Base-by-base conservation (phyloP, 1,140 invertebrate genomes). In the Cydia splendana region DNA sequence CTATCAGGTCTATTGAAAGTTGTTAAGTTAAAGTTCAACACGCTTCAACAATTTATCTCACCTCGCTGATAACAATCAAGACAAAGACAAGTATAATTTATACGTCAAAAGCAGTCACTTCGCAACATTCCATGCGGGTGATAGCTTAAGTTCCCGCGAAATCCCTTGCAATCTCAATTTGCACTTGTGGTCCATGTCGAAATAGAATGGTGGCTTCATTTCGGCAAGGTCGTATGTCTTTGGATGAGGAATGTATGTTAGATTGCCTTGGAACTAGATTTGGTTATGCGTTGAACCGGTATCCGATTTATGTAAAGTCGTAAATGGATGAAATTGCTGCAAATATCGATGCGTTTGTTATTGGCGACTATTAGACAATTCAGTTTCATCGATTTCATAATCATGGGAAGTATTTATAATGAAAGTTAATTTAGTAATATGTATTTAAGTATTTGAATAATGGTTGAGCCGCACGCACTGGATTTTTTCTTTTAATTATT, bases 81-180 rank as follows among this genome's bases (percentile, higher is more conserved):
- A 10, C 57, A 5, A 62, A 62, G 7, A 24, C 9, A 20, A 57
- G 18, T n/a, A n/a, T n/a, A 20, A 24, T 20, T 10, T 24, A 10
- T 3, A 62, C 20, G 57, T 24, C 57, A 24, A 62, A 18, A 62
- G 18, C 18, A 62, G 7, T 24, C 9, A 24, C 18, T 62, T 62
- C 57, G 18, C 20, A 62, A 62, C 20, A 62, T 62, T 62, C 10
- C 57, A 24, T 62, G 57, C 57, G 57, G 20, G 57, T 62, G 57
- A 62, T 62, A 62, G 57, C 57, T 12, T 1, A n/a, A 62, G 20
- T 62, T 62, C 20, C 0, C 18, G 2, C 18, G 20, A 24, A 6
- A 24, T 62, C 20, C 53, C 53, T 57, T 62, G 18, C 18, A 62
- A 62, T 62, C 57, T 62, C 5, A 20, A 62, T 62, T 53, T 18